Conservation (phyloP, 2,797 vertebrate species). For the Tarsius wallacei region DNA sequence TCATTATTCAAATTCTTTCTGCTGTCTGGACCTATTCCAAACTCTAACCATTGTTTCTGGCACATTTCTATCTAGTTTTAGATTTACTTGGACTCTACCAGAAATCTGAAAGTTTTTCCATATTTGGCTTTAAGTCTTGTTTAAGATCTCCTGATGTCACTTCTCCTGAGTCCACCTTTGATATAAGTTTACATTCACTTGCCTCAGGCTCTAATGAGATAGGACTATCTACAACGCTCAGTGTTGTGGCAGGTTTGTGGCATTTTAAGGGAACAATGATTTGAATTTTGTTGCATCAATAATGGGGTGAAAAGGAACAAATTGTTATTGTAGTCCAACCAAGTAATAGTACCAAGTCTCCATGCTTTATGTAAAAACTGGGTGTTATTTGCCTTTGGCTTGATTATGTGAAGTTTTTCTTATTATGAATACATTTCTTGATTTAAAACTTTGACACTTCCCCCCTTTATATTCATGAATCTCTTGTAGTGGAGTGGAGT, state of each 20-base stretch:
- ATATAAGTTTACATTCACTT: background rate
- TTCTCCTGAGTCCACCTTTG: background rate
- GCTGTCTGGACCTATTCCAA: background rate
- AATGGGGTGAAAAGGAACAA: background rate
- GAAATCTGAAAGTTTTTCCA: background rate
- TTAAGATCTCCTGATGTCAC: background rate
- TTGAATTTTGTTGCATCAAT: slow-evolving; percentile 5
- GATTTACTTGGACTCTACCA: slow-evolving; percentile 1
- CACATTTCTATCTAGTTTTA: background rate
- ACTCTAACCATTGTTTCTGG: background rate
- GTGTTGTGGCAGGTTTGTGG: background rate
- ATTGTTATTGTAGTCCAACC: background rate
- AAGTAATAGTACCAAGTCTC: background rate
- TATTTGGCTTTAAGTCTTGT: slow-evolving; percentile 13
- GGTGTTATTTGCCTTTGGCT: background rate
- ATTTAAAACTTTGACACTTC: slow-evolving; percentile 18
- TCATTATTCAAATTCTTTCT: background rate
- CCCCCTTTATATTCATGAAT: background rate
- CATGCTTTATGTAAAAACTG: slow-evolving; percentile 26
- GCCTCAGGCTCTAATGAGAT: background rate
- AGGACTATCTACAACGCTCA: background rate
- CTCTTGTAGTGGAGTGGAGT: background rate
- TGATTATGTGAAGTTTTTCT: slow-evolving; percentile 29
- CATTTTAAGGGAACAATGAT: background rate
- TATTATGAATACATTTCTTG: background rate